A percentile compares a stretch with the other conserved stretches of the same genome.
phyloP scores from a whole-genome alignment of 2,113 vertebrate species.

The Burhinus bistriatus region DNA sequence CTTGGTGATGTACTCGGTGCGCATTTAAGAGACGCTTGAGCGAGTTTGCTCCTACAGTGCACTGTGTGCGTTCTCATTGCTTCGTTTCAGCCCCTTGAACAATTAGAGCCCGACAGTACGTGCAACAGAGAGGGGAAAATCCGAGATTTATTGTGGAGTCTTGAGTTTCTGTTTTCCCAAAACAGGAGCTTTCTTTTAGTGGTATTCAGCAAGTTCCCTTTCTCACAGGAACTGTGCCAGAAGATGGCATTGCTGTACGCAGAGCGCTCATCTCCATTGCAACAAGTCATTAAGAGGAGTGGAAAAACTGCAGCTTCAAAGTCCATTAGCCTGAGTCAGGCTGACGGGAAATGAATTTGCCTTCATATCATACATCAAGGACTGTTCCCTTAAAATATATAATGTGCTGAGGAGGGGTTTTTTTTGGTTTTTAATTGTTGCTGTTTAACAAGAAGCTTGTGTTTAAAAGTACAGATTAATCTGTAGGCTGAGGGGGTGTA shows the following conservation, averaged over 20 bases:
- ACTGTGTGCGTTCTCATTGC: neutral
- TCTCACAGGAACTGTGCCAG: constrained; percentile 71
- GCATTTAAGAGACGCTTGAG: neutral
- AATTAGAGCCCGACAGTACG: neutral
- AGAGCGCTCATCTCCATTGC: constrained; percentile 46
- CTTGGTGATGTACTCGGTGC: neutral
- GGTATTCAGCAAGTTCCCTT: constrained; percentile 39
- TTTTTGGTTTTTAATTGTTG: neutral
- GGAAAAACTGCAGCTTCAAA: constrained; percentile 31
- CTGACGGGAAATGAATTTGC: constrained; percentile 47
- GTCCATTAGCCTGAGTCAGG: constrained; percentile 48
- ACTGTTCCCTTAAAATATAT: neutral
- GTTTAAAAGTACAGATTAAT: neutral
- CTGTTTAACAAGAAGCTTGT: constrained; percentile 29
- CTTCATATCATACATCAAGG: constrained; percentile 25
- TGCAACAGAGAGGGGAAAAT: neutral
- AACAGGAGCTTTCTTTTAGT: constrained; percentile 23
- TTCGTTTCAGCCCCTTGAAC: neutral
- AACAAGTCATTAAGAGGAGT: constrained; percentile 47
- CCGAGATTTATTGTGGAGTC: constrained; percentile 5
- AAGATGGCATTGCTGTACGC: constrained; percentile 60
- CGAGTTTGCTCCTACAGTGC: neutral
- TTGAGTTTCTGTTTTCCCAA: neutral
- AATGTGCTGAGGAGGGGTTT: neutral
- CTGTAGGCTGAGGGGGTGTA: neutral